These are phyloP conservation scores for Scyliorhinus canicula DNA, from an alignment of 2,797 vertebrate species.

Conservation along the genomic window DNA sequence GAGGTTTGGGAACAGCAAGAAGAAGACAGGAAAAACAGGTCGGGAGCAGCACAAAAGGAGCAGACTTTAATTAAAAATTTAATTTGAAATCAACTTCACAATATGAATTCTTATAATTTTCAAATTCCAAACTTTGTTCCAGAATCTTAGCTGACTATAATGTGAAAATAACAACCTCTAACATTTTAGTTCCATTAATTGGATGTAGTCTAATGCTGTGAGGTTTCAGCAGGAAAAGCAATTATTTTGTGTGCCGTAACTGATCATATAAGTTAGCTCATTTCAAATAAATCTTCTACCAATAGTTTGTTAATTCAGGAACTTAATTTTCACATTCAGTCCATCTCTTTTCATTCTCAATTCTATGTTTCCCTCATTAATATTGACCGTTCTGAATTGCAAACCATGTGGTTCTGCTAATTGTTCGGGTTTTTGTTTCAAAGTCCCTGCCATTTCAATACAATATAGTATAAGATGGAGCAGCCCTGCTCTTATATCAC, in stretches of 20 bases:
- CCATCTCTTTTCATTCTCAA: background rate
- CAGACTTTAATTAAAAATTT: background rate
- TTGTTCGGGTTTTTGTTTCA: background rate
- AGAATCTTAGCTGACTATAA: background rate
- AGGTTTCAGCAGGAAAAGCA: background rate
- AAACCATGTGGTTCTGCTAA: background rate
- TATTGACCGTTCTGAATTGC: background rate
- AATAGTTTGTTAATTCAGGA: background rate
- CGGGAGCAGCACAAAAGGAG: background rate
- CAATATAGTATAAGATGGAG: background rate
- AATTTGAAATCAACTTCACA: background rate
- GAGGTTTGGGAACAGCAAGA: no score
- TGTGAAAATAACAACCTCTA: background rate
- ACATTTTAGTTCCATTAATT: background rate
- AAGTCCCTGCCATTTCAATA: background rate
- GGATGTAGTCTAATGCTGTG: background rate
- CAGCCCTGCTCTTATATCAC: background rate
- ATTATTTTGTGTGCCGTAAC: background rate
- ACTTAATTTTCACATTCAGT: background rate
- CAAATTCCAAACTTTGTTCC: background rate
- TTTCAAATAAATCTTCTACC: background rate
- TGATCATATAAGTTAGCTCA: background rate
- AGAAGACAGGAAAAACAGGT: background rate
- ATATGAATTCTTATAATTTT: background rate
- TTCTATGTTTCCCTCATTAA: background rate